Evolutionary conservation across 1,140 invertebrate genomes (phyloP).

Genomic region (Diprion similis): DNA sequence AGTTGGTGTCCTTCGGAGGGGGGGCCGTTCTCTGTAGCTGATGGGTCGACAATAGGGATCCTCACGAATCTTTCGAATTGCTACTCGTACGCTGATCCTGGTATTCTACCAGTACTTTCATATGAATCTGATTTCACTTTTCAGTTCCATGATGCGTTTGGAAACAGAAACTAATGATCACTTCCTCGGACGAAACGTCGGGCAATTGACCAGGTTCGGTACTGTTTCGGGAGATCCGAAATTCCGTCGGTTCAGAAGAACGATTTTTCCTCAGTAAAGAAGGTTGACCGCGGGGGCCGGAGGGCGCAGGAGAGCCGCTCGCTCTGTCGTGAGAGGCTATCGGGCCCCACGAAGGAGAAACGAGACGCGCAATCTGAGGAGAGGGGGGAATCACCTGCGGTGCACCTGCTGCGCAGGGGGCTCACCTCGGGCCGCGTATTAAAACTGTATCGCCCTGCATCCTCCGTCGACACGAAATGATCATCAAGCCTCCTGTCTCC

Average conservation of each 20-base stretch:
- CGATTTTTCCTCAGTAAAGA: background rate
- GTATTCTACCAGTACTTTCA: too few relatives aligned
- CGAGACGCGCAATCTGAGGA: slow-evolving; percentile 12
- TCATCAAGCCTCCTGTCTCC: slow-evolving; percentile 10
- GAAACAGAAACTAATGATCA: too few relatives aligned
- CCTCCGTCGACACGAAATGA: slow-evolving; percentile 22
- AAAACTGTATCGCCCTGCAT: slow-evolving; percentile 46
- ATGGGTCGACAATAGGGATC: too few relatives aligned
- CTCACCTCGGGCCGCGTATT: slow-evolving; percentile 45
- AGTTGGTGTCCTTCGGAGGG: too few relatives aligned
- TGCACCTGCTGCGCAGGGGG: slow-evolving; percentile 48
- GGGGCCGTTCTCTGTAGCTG: too few relatives aligned
- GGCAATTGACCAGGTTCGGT: background rate
- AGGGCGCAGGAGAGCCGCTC: background rate
- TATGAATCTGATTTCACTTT: too few relatives aligned
- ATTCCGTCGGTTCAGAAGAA: background rate
- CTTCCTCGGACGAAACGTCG: too few relatives aligned
- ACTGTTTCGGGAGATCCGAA: background rate
- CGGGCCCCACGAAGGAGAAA: slow-evolving; percentile 7
- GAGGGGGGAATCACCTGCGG: slow-evolving; percentile 44
- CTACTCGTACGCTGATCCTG: too few relatives aligned
- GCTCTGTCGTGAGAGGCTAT: background rate
- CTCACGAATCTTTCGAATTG: too few relatives aligned
- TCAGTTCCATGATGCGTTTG: too few relatives aligned
- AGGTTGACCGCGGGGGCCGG: background rate